Base-by-base conservation (phyloP, 2,113 vertebrate genomes). In the Macrotus californicus region DNA sequence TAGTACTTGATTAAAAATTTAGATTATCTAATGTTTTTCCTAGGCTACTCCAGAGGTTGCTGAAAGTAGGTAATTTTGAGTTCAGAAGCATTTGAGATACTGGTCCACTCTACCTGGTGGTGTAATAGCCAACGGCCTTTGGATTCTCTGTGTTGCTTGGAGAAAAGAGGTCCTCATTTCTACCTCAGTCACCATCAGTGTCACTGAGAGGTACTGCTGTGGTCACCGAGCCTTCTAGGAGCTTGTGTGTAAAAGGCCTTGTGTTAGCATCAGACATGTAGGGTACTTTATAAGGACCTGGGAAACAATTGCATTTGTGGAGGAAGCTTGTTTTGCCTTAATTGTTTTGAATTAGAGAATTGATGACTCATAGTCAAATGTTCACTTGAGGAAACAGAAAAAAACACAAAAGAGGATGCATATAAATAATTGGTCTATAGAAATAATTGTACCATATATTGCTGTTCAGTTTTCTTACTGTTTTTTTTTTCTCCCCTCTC, bases 81-180 rank as follows among this genome's bases (percentile, higher is more conserved):
- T 59, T 52, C 21, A 94, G 81, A 89, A 31, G 14, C 36, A n/a
- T 46, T 70, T 90, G 70, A 96, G 81, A 93, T 43, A 54, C 59
- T 93, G 54, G 29, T 93, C 14, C 29, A 89, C 15, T 93, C 64
- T 72, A 54, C 80, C 75, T 87, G 48, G 2, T 97, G 54, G 93
- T 97, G 48, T 94, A 39, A 94, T 96, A 97, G 96, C 50, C 29
- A 34, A 0, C 94, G 73, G 94, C 85, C 26, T 97, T 95, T 95
- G 67, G 96, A 52, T 97, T 98, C 93, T 92, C 90, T 96, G 50
- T 97, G 87, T 87, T 31, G 4, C 16, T 97, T 97, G 31, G 75
- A 18, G 95, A 93, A 96, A 96, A 95, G 91, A 50, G 50, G 39
- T 89, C 52, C 50, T 43, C n/a, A 92, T 95, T 97, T 90, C 96